Evolutionary conservation across 2,888 invertebrate species (phyloP).

Genomic region (Lampropteryx suffumata): DNA sequence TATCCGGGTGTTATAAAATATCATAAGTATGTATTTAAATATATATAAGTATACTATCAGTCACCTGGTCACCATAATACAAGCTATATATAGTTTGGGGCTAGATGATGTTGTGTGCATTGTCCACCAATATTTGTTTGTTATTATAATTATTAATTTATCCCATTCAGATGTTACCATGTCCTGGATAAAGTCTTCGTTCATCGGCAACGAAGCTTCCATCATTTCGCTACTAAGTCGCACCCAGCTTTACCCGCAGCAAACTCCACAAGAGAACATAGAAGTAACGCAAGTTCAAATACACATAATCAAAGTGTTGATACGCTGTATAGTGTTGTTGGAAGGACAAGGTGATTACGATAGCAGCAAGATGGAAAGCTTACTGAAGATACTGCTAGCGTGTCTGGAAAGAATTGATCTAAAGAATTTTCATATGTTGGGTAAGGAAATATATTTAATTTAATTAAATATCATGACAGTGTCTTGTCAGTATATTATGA

Average conservation of each 20-base stretch:
- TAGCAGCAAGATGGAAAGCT: slow-evolving; percentile 57
- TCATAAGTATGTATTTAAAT: too few species aligned
- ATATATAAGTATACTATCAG: too few species aligned
- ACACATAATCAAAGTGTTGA: slow-evolving; percentile 64
- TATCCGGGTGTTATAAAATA: too few species aligned
- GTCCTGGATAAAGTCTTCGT: slow-evolving; percentile 62
- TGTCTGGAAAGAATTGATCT: slow-evolving; percentile 69
- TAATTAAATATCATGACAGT: too few species aligned
- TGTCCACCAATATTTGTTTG: too few species aligned
- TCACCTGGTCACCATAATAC: too few species aligned
- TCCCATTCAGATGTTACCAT: slow-evolving; percentile 48
- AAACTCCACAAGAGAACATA: slow-evolving; percentile 60
- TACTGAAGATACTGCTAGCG: slow-evolving; percentile 65
- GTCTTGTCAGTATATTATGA: too few species aligned
- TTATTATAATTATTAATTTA: too few species aligned
- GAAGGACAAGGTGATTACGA: slow-evolving; percentile 55
- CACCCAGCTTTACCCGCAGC: slow-evolving; percentile 63
- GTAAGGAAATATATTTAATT: too few species aligned
- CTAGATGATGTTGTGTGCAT: too few species aligned
- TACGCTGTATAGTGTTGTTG: slow-evolving; percentile 54
- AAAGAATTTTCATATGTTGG: slow-evolving; percentile 75
- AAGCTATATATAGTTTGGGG: too few species aligned
- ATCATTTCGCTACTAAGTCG: slow-evolving; percentile 63
- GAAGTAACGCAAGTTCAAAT: slow-evolving; percentile 69
- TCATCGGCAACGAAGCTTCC: slow-evolving; percentile 62